A percentile compares a stretch with the other conserved stretches of the same genome.
phyloP scores from a whole-genome alignment of 2,797 vertebrate genomes.

The Myiotriccus ornatus region DNA sequence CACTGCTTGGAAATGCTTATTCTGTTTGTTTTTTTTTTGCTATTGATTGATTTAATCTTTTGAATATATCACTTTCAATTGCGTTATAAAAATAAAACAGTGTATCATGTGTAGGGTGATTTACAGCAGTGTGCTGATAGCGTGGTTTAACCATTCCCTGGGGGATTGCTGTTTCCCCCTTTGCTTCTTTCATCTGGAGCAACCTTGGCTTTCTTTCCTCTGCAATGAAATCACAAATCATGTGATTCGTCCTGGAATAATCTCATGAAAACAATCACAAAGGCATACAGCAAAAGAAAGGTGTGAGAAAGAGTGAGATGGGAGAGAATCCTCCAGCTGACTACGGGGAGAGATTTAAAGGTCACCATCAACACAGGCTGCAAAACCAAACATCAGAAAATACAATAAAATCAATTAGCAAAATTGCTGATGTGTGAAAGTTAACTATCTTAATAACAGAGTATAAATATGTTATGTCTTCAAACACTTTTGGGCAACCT shows the following conservation, averaged over 20 bases:
- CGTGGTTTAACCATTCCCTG: background rate
- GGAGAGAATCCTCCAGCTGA: background rate
- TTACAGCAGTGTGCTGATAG: background rate
- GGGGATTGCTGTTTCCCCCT: background rate
- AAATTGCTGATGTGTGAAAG: background rate
- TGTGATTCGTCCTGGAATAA: background rate
- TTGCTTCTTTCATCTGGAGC: background rate
- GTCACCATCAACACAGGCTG: background rate
- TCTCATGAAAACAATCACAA: background rate
- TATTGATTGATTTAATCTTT: background rate
- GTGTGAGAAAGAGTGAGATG: background rate
- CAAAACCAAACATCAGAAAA: background rate
- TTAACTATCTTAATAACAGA: background rate
- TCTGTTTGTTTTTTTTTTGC: background rate
- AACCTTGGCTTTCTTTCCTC: background rate
- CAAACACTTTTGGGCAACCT: background rate
- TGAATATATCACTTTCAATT: background rate
- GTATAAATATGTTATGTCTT: accelerated
- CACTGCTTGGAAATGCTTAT: background rate
- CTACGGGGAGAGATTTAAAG: background rate
- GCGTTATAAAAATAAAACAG: background rate
- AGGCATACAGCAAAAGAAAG: background rate
- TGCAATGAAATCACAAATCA: background rate
- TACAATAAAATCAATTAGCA: background rate
- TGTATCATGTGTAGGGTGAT: background rate